These are phyloP conservation scores for Apteryx owenii DNA, from an alignment of 2,113 vertebrate genomes.

Conservation along the genomic window DNA sequence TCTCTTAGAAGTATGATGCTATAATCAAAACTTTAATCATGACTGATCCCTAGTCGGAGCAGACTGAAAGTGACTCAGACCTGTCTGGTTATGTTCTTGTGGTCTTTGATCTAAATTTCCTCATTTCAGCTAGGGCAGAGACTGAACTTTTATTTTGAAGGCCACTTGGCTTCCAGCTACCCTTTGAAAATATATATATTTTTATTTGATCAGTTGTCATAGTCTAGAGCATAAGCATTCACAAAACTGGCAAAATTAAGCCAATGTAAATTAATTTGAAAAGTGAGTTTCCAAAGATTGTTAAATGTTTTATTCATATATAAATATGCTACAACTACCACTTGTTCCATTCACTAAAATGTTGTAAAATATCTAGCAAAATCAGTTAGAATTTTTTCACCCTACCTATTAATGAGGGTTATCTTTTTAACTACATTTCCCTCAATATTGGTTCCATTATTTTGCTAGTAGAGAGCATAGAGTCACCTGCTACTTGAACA, in stretches of 20 bases:
- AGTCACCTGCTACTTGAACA: neutral
- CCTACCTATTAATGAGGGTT: accelerated
- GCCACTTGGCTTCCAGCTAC: neutral
- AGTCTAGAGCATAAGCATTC: neutral
- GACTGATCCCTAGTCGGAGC: neutral
- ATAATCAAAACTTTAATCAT: neutral
- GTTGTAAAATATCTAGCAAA: neutral
- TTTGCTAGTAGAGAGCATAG: neutral
- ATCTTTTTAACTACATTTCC: neutral
- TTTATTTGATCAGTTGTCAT: neutral
- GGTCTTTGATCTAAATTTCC: neutral
- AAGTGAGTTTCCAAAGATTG: neutral
- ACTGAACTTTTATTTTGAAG: neutral
- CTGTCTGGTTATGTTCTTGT: neutral
- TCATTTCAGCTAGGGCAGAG: neutral
- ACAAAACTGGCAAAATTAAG: neutral
- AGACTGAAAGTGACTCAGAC: neutral
- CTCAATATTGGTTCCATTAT: neutral
- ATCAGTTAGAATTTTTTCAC: neutral
- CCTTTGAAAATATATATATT: neutral
- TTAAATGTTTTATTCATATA: neutral
- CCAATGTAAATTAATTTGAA: accelerated
- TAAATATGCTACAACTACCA: neutral
- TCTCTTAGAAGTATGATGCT: neutral
- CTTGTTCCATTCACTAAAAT: neutral